Evolutionary conservation across 2,888 invertebrate genomes (phyloP), one percentile per base, ranked within the genome.

Genomic region (Cephus pygmeus): DNA sequence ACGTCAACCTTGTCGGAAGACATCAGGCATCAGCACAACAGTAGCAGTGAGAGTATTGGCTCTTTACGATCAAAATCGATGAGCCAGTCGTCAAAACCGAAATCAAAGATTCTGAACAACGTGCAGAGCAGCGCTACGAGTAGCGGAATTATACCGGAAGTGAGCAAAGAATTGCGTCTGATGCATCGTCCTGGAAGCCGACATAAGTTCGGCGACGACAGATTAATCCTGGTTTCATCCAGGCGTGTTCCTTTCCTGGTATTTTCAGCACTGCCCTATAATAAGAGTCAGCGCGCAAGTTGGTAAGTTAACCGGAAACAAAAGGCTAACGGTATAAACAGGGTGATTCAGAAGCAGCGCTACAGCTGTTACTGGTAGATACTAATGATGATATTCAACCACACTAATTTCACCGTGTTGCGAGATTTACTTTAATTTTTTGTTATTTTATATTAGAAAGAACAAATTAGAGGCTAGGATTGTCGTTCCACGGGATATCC

Each of bases 261-360:
- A 81, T 98, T 96, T 91, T 98, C 98, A 69, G 95, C 96, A 77
- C 94, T 98, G 89, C 97, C 98, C 68, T 98, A 97, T 90, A 95
- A 94, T 78, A 95, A 95, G 90, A 94, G 94, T 85, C 91, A 93
- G 80, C 93, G 94, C 79, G 93, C 92, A 88, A 93, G 93, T 85
- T 93, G 95, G 95, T 95, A 90, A 91, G 92, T 88, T 56, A 23
- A 56, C 23, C 9, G 23, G 23, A 56, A 6, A 12, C 33, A 30
- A 69, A 77, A 69, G 56, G 2, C 23, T 23, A 15, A 15, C 36
- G 12, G 1, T 15, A 40, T 40, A 56, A 4, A 9, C 23, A 56
- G 23, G 23, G 9, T 56, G 9, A 56, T 56, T 56, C 23, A 56
- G 23, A 23, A 56, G 23, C 0, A 56, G 9, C 56, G 56, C 23